Evolutionary conservation across 2,888 invertebrate genomes (phyloP), one percentile per base, ranked within the genome.

Genomic region (Pterostichus madidus): DNA sequence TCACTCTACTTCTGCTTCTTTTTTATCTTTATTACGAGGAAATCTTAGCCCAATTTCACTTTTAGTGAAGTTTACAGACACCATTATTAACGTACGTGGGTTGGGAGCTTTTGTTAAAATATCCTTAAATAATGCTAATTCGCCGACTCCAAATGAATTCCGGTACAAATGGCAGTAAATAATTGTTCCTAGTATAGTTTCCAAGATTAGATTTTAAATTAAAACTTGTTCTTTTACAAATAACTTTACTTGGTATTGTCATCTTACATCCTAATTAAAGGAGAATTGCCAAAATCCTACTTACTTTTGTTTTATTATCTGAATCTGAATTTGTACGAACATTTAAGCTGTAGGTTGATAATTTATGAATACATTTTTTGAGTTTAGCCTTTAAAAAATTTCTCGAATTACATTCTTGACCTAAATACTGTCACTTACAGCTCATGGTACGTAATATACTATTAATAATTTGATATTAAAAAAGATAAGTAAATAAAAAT

Each of bases 21-120:
- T 81, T 77, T 75, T 81, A 61, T 81, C 75, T 81, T 81, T 81
- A 81, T 81, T 81, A 75, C 81, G 56, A 44, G 46, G 73, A 81
- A 81, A 81, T 75, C 81, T 75, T 81, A 75, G 73, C 81, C 59
- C 75, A 81, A 68, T 81, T 81, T 75, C 81, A 81, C 81, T 81
- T 81, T 81, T 75, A 81, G 75, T 68, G 59, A 39, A 52, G 73
- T 49, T 81, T 80, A 73, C 81, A 73, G 81, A 56, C 61, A 61
- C 75, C 75, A 81, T 81, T 75, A 81, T 81, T 81, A 81, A 46
- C 75, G 81, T 64, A 81, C 81, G 73, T 81, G 81, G 59, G 35
- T 53, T 32, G 24, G 32, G 73, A 64, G 61, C 56, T 56, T n/a
- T 15, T 68, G 68, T 80, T 71, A 11, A 53, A 73, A 71, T 53